Conservation (phyloP, 2,888 invertebrate species). For the Slavum lentiscoides region DNA sequence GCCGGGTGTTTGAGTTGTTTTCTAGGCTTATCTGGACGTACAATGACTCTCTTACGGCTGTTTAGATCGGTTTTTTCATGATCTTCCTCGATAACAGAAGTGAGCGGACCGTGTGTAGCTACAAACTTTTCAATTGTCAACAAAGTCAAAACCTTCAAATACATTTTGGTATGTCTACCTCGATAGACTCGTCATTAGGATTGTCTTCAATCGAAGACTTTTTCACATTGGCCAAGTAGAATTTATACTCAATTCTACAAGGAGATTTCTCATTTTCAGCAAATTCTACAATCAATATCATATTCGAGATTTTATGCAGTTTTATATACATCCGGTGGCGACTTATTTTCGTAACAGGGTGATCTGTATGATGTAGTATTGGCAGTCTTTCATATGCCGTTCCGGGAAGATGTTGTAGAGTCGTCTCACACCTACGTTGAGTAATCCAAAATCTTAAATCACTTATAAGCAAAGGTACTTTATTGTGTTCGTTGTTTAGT, state of each 20-base stretch:
- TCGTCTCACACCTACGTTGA: constrained; percentile 89
- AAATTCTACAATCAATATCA: constrained; percentile 87
- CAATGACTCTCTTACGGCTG: constrained; percentile 44
- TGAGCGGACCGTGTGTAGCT: constrained; percentile 90
- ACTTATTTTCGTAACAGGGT: constrained; percentile 75
- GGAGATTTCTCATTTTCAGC: constrained; percentile 76
- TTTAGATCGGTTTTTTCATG: constrained; percentile 47
- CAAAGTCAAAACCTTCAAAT: constrained; percentile 69
- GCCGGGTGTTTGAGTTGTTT: constrained; percentile 75
- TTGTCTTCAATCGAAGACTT: constrained; percentile 68
- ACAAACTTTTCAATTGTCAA: constrained; percentile 91
- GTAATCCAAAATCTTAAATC: constrained; percentile 86
- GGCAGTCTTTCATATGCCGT: constrained; percentile 84
- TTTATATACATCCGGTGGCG: constrained; percentile 81
- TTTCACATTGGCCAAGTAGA: constrained; percentile 75
- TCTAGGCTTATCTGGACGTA: constrained; percentile 48
- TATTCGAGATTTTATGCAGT: constrained; percentile 81
- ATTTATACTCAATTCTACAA: constrained; percentile 75
- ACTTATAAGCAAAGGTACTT: constrained; percentile 70
- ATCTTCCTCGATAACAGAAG: constrained; percentile 81
- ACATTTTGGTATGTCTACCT: constrained; percentile 69
- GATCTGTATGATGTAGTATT: constrained; percentile 77
- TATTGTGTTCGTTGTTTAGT: constrained; percentile 73
- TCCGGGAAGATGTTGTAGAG: constrained; percentile 89
- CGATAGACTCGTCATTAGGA: constrained; percentile 66